phyloP scores from a whole-genome alignment of 2,797 vertebrate species.

The Hipposideros larvatus region DNA sequence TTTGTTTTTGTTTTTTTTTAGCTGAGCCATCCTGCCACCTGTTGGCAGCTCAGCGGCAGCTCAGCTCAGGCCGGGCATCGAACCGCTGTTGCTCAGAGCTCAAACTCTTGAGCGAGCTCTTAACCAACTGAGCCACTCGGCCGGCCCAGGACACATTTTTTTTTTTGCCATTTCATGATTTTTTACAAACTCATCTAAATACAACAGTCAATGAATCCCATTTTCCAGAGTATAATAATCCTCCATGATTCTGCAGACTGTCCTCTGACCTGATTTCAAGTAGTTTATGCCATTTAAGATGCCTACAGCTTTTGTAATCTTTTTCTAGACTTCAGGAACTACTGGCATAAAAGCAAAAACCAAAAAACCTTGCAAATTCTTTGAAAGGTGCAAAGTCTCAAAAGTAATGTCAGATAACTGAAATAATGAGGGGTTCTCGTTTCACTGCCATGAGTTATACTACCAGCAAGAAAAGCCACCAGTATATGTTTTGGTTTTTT shows the following conservation, averaged over 20 bases:
- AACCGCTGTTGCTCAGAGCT: too few species aligned
- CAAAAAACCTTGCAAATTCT: neutral
- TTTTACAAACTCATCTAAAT: neutral
- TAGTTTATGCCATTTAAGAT: neutral
- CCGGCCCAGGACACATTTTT: too few species aligned
- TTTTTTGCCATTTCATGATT: neutral
- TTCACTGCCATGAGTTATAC: neutral
- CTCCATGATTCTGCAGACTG: neutral
- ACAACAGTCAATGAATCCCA: neutral
- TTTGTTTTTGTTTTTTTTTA: too few species aligned
- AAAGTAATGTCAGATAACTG: neutral
- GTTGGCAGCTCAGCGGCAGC: too few species aligned
- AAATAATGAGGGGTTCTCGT: neutral
- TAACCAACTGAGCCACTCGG: too few species aligned
- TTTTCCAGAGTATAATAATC: neutral
- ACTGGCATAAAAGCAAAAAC: slow-evolving; percentile 11
- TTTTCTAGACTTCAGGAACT: neutral
- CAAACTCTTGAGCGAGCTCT: too few species aligned
- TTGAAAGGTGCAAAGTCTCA: slow-evolving; percentile 4
- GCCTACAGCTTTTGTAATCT: neutral
- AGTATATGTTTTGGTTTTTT: neutral
- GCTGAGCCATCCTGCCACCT: too few species aligned
- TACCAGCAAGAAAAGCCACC: neutral
- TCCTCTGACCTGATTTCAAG: neutral
- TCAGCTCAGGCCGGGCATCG: too few species aligned